Evolutionary conservation across 1,140 invertebrate species (phyloP), one percentile per base, ranked within the genome.

Genomic region (Camponotus floridanus): DNA sequence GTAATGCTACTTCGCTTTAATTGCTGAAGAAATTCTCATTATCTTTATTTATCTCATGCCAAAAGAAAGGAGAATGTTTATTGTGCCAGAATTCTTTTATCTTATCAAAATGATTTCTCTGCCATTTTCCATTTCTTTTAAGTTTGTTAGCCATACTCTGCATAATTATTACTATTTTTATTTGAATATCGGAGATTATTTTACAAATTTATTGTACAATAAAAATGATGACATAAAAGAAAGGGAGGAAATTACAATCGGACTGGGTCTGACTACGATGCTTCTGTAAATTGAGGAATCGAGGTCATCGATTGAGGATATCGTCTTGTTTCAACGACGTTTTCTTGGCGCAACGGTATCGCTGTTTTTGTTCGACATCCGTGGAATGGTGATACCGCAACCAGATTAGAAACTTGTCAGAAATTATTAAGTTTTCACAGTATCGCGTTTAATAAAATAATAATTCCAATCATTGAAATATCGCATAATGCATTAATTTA

Each of bases 331-430:
- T 36, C 3, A 15, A 65, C 33, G 65, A 45, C 36, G 36, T 48
- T 83, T 83, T 83, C 79, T 61, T 48, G 33, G n/a, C 9, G 79
- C 68, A 81, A 73, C 67, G 79, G 67, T 71, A 81, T 81, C 39
- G 59, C 15, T 67, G 26, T 36, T 83, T 83, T 83, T 74, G 67
- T 74, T 33, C 4, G 13, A 26, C 62, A 26, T 5, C 21, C 18
- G 55, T 1, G 31, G 33, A 67, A 59, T 26, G 26, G 45, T 48
- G 67, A 45, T 57, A 45, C 11, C 0, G 15, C 26, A 55, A 45
- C 39, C 11, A 42, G 26, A 59, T 59, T 83, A 48, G 26, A 83
- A 26, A 74, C 33, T 26, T 61, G 26, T 71, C 68, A 13, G 13
- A 39, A 51, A 51, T 61, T 62, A 48, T 83, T 55, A 36, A 42